Conservation (phyloP, 2,113 vertebrate species). For the Centrocercus urophasianus region DNA sequence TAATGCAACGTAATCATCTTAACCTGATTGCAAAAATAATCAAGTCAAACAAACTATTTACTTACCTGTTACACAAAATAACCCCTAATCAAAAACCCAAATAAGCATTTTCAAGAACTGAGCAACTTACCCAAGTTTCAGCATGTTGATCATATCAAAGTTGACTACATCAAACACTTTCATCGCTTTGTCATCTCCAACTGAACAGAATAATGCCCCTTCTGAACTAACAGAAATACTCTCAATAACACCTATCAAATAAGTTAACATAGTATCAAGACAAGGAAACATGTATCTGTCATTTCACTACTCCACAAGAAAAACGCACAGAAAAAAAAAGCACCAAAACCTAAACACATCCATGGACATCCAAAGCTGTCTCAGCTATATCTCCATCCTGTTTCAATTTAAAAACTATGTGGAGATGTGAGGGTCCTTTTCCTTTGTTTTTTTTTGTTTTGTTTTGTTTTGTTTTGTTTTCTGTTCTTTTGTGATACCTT, state of each 20-base stretch:
- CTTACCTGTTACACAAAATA: neutral
- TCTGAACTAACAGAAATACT: conserved; percentile 92
- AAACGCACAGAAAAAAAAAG: neutral
- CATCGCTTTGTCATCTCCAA: conserved; percentile 98
- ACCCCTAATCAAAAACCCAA: neutral
- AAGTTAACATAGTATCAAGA: neutral
- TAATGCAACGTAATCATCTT: neutral
- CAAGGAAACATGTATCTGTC: neutral
- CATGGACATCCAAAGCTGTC: neutral
- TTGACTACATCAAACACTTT: conserved; percentile 99
- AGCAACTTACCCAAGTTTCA: conserved; percentile 91
- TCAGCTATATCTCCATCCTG: neutral
- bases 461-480: too few relatives aligned
- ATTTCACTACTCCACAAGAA: neutral
- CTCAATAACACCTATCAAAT: conserved; percentile 88
- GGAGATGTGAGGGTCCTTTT: neutral
- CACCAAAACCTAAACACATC: neutral
- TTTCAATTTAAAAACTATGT: neutral
- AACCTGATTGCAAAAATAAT: neutral
- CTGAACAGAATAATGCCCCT: conserved; percentile 92
- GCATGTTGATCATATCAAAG: conserved; percentile 99
- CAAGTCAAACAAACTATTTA: neutral
- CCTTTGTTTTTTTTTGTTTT: too few relatives aligned
- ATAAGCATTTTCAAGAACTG: neutral
- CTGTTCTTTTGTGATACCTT: neutral